Evolutionary conservation across 2,113 vertebrate genomes (phyloP).

Genomic region (Antechinus flavipes): DNA sequence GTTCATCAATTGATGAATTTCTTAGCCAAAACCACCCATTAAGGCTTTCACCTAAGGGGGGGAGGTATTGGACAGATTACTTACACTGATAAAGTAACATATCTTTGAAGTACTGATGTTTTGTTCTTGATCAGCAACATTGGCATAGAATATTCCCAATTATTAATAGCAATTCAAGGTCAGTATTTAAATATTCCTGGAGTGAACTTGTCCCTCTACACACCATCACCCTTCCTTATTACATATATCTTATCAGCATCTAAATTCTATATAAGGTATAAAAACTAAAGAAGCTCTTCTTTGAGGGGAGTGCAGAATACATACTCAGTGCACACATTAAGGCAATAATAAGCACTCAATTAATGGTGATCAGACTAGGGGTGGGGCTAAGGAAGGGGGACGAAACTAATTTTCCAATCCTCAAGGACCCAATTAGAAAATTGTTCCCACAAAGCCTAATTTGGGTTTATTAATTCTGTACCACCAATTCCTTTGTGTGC

Average conservation of each 20-base stretch:
- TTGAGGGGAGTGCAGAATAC: neutral
- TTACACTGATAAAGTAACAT: neutral
- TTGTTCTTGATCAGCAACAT: neutral
- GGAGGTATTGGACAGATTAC: neutral
- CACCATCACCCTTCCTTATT: neutral
- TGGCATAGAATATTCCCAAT: neutral
- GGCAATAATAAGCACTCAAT: neutral
- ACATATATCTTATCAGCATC: neutral
- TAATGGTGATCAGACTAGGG: neutral
- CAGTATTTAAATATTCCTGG: neutral
- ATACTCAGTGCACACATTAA: neutral
- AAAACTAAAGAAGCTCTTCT: too few species aligned
- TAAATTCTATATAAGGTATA: neutral
- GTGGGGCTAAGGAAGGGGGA: neutral
- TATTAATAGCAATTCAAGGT: too few species aligned
- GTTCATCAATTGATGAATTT: neutral
- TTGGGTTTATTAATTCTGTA: neutral
- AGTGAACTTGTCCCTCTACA: neutral
- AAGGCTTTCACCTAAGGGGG: neutral
- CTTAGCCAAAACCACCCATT: neutral
- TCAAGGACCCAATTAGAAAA: constrained; percentile 13
- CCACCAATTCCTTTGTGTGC: neutral
- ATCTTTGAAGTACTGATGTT: neutral
- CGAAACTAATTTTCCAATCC: neutral
- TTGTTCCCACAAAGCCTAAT: neutral